A percentile compares a stretch with the other conserved stretches of the same genome.
phyloP scores from a whole-genome alignment of 2,888 invertebrate genomes.

The Polymixis flavicincta region DNA sequence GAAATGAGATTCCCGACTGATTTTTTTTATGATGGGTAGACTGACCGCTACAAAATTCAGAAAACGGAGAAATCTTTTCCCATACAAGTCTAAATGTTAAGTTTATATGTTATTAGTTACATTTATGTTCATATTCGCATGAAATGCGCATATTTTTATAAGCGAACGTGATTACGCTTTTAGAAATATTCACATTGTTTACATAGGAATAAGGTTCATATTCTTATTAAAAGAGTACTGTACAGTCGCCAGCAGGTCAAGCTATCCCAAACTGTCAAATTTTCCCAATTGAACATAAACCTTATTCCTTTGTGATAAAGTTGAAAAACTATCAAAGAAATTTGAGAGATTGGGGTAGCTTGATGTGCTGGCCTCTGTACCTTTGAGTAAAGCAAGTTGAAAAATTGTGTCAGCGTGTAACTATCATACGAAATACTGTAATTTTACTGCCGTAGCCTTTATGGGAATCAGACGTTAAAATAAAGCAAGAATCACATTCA shows the following conservation, averaged over 20 bases:
- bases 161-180: not conserved
- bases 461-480: not conserved
- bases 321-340: too few relatives aligned
- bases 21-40: not conserved
- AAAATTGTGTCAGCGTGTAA: constrained; percentile 3
- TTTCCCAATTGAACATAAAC: too few relatives aligned
- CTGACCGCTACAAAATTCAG: not conserved
- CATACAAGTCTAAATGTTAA: too few relatives aligned
- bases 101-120: not conserved
- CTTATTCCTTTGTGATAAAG: too few relatives aligned
- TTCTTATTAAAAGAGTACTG: not conserved
- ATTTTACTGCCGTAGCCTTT: too few relatives aligned
- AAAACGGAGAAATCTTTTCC: not conserved
- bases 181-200: not conserved
- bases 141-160: not conserved
- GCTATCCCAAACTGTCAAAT: too few relatives aligned
- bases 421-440: not conserved
- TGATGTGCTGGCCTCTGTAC: too few relatives aligned
- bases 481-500: not conserved
- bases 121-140: too few relatives aligned
- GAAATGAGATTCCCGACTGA: not conserved
- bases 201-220: not conserved
- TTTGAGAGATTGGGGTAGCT: too few relatives aligned
- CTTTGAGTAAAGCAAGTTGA: not conserved
- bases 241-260: too few relatives aligned